These are phyloP conservation scores for Orius insidiosus DNA, from an alignment of 1,140 invertebrate species.

Conservation along the genomic window DNA sequence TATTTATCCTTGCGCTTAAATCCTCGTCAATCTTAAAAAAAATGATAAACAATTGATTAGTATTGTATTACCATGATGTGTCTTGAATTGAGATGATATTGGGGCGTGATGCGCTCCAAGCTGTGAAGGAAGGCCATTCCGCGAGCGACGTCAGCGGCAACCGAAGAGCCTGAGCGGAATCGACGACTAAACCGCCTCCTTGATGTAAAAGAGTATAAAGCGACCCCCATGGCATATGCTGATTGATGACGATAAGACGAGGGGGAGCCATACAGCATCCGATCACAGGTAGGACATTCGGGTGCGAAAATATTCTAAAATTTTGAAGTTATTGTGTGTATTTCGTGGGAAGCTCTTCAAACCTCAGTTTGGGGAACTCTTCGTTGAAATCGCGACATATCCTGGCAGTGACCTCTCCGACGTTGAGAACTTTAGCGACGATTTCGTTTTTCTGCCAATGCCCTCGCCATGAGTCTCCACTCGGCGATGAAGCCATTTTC, in stretches of 20 bases:
- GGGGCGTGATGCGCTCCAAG: conserved; percentile 70
- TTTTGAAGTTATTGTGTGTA: background rate
- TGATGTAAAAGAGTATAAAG: conserved; percentile 86
- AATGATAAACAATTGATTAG: too few relatives aligned
- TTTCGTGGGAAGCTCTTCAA: too few relatives aligned
- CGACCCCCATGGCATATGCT: conserved; percentile 92
- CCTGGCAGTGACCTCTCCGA: conserved; percentile 75
- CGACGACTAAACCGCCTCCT: conserved; percentile 79
- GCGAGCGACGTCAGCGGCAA: conserved; percentile 87
- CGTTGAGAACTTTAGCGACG: conserved; percentile 77
- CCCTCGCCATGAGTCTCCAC: conserved; percentile 87
- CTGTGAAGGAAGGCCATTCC: conserved; percentile 96
- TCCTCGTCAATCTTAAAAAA: conserved; percentile 83
- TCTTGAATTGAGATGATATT: conserved; percentile 83
- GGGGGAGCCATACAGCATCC: conserved; percentile 92
- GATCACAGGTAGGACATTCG: conserved; percentile 92
- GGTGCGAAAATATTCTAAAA: conserved; percentile 89
- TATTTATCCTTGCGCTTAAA: conserved; percentile 88
- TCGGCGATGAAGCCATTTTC: conserved; percentile 70
- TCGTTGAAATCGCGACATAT: conserved; percentile 96
- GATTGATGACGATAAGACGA: conserved; percentile 79
- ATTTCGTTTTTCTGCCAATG: conserved; percentile 98
- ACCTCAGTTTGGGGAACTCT: conserved; percentile 84
- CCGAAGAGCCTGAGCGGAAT: conserved; percentile 77
- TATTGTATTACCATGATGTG: conserved; percentile 92